Percentiles rank a stretch among this genome's conserved stretches.
phyloP scores from a whole-genome alignment of 2,797 vertebrate species.

The Tauraco hartlaubi region DNA sequence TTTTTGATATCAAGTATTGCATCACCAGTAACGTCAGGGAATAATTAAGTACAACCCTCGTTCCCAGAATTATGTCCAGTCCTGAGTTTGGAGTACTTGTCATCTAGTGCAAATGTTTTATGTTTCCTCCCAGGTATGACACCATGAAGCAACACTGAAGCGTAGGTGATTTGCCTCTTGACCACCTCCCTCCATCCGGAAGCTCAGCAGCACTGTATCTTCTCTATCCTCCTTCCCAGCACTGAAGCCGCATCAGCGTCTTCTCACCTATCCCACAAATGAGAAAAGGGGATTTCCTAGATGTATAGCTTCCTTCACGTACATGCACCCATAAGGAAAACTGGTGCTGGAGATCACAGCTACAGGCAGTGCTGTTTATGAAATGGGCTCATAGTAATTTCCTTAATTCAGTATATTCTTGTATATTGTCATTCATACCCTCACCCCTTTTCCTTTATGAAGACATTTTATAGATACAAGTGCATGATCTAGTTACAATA shows the following conservation, averaged over 20 bases:
- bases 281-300: background rate
- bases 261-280: background rate
- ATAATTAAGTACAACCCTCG: background rate
- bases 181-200: background rate
- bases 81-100: background rate
- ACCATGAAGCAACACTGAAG: background rate
- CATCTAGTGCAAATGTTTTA: fast-evolving
- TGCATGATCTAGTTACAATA: background rate
- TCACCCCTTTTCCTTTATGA: background rate
- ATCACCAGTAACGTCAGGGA: background rate
- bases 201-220: background rate
- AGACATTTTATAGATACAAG: background rate
- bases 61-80: background rate
- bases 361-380: background rate
- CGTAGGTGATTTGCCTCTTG: fast-evolving
- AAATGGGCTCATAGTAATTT: background rate
- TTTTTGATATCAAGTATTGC: background rate
- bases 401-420: background rate
- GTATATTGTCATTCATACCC: background rate
- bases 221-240: background rate
- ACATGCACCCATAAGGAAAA: background rate
- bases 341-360: background rate
- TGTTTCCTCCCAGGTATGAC: background rate
- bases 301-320: background rate
- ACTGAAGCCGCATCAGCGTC: background rate